Base-by-base conservation (phyloP, 2,797 vertebrate species). In the Lagodon rhomboides region DNA sequence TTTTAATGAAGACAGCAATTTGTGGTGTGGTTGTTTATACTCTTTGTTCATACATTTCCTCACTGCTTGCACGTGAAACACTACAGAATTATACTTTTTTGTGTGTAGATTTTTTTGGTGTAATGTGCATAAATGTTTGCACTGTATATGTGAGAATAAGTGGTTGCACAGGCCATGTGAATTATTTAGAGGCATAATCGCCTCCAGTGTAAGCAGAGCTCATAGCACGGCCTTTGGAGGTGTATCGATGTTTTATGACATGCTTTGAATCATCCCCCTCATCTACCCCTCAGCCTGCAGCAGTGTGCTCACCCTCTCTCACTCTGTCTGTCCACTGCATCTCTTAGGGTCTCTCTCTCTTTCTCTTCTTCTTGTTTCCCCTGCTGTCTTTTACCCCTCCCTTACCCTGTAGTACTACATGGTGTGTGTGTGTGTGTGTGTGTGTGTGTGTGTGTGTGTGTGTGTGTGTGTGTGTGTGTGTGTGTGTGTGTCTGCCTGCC, bases 211-310 rank as follows among this genome's bases (percentile, higher is more conserved):
- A 84, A 87, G 89, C 85, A 83, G 83, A 73, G 79, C 80, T 67
- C n/a, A 20, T 76, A 78, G 84, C 71, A 15, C 8, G 13, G 70
- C 76, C 82, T 80, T 79, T 79, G 64, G 87, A 83, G 83, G 75
- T 87, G 84, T 90, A 92, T 91, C 46, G 84, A 92, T 93, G 87
- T 86, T 92, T 93, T 88, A 89, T 89, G 80, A 91, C 91, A 84
- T 73, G 81, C 80, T 89, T 89, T 91, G 87, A 87, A 87, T 91
- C 91, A 87, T 89, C 68, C 60, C 27, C 78, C 77, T 87, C 68
- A 77, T 83, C 76, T 77, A 64, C 34, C 13, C 61, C 49, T 84
- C 73, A 77, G 68, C 75, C 85, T 83, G 69, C 80, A 69, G 82
- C 67, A 64, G 46, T 30, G 41, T 20, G 46, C 71, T 77, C 76